These are phyloP conservation scores for Crambe crambe DNA, from an alignment of 37 sponge, comb jelly and placozoan genomes.

Conservation along the genomic window DNA sequence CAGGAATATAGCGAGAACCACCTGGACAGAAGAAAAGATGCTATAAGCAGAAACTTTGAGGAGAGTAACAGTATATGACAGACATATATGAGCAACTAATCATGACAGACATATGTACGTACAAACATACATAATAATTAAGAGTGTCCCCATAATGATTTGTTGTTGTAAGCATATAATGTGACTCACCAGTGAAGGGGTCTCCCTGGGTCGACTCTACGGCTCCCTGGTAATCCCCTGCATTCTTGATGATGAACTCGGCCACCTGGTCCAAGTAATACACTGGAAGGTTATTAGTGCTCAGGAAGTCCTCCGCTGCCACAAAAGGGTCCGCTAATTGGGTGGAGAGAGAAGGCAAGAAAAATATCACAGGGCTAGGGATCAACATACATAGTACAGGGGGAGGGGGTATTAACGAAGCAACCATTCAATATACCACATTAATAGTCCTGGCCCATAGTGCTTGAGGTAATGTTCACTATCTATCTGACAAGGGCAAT, in stretches of 20 bases:
- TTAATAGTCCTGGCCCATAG: too few species aligned
- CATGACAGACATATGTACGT: too few species aligned
- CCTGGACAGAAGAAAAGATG: not conserved
- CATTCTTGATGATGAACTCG: constrained; percentile 72
- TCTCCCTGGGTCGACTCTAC: constrained; percentile 18
- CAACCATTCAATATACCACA: too few species aligned
- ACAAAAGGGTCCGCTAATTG: constrained; percentile 81
- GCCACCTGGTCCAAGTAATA: constrained; percentile 83
- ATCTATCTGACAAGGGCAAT: too few species aligned
- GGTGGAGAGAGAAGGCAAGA: not conserved
- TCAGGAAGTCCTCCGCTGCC: constrained; percentile 78
- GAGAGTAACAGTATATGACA: too few species aligned
- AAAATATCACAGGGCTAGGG: too few species aligned
- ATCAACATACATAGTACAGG: not conserved
- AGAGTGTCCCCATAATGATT: too few species aligned
- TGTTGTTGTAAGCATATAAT: too few species aligned
- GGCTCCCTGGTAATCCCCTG: constrained; percentile 44
- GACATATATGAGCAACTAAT: too few species aligned
- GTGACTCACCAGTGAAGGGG: constrained; percentile 87
- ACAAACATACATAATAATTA: too few species aligned
- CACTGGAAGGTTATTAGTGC: constrained; percentile 60
- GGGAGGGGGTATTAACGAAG: too few species aligned
- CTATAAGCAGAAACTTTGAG: not conserved
- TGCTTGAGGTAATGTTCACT: too few species aligned
- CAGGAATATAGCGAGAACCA: constrained; percentile 41